These are phyloP conservation scores for Eulacestoma nigropectus DNA, from an alignment of 2,113 vertebrate species.

Conservation along the genomic window DNA sequence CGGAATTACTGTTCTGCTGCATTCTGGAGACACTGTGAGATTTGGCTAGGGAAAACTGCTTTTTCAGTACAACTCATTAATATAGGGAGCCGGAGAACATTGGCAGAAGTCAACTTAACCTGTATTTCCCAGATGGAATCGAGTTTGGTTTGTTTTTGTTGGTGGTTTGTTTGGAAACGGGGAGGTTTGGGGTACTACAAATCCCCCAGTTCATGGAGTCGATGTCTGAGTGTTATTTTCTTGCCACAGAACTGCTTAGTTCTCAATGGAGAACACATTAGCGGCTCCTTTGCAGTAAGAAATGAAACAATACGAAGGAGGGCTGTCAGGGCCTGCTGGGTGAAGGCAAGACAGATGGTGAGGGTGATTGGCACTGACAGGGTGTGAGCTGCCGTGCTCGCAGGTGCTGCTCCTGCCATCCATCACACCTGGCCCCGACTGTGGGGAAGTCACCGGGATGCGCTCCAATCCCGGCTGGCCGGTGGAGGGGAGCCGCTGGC, in stretches of 20 bases:
- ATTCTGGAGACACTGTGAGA: neutral
- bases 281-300: slow-evolving; percentile 63
- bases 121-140: too few relatives aligned
- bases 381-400: slow-evolving; percentile 68
- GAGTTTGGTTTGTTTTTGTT: neutral
- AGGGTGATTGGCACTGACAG: slow-evolving; percentile 67
- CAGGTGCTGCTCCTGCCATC: slow-evolving; percentile 76
- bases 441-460: slow-evolving; percentile 67
- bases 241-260: neutral
- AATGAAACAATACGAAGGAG: slow-evolving; percentile 56
- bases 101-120: neutral
- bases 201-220: neutral
- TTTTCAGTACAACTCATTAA: neutral
- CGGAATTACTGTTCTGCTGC: neutral
- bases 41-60: neutral
- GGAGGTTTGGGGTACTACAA: neutral
- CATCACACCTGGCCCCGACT: slow-evolving; percentile 77
- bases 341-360: slow-evolving; percentile 80
- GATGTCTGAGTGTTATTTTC: neutral
- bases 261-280: slow-evolving; percentile 27
- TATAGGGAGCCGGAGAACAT: neutral
- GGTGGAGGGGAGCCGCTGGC: too few relatives aligned
- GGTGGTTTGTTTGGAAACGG: neutral
- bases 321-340: slow-evolving; percentile 61
- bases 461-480: neutral